Base-by-base conservation (phyloP, 2,888 invertebrate species). In the Homarus gammarus region DNA sequence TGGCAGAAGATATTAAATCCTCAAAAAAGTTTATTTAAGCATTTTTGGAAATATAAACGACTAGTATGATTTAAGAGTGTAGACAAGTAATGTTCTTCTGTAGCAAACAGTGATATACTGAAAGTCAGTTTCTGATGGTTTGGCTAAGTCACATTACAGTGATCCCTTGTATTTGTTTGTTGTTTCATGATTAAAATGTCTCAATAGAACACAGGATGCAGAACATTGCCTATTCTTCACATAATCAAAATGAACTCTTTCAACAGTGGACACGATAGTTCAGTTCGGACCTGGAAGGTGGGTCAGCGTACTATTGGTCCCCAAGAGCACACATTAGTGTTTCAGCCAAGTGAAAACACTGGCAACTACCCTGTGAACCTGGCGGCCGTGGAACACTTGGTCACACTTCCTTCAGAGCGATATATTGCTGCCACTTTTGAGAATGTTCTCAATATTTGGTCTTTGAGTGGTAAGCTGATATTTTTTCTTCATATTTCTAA, bases 191-290 rank as follows among this genome's bases (percentile, higher is more conserved):
- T n/a, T n/a, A n/a, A n/a, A n/a, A n/a, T n/a, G n/a, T n/a, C n/a
- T n/a, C n/a, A n/a, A n/a, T n/a, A n/a, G n/a, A n/a, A n/a, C n/a
- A n/a, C n/a, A n/a, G n/a, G n/a, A n/a, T n/a, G 0, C 56, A 79
- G 18, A 56, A 79, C 2, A 33, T 33, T 79, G 22, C n/a, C 2
- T 33, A n/a, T 33, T 64, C 6, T 18, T 36, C 22, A 18, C 38
- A 38, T 75, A 18, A 38, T 22, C 12, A 22, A n/a, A 56, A 79
- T 77, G 10, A 22, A 22, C 40, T 77, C 36, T 51, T 82, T 89
- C 31, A 93, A 18, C 93, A 95, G 95, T 93, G 95, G 95, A 0
- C 95, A 94, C 93, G 96, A 96, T 93, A 95, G 95, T n/a, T 95
- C 95, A 1, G 95, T 95, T 0, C 93, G 95, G 33, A 93, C 95